Evolutionary conservation across 2,797 vertebrate genomes (phyloP).

Genomic region (Siniperca obscura): DNA sequence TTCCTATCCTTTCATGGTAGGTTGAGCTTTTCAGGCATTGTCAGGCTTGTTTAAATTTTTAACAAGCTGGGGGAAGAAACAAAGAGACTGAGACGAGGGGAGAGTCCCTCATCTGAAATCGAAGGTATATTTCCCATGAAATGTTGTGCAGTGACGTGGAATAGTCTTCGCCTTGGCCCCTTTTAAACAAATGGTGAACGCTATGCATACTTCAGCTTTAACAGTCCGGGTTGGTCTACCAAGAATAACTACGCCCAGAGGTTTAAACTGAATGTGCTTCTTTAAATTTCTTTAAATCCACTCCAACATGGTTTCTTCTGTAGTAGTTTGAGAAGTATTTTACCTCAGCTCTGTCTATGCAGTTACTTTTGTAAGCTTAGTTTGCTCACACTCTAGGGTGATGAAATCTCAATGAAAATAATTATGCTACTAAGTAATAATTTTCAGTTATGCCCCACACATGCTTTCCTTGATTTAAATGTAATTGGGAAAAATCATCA

Average conservation of each 20-base stretch:
- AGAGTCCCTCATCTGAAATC: constrained; percentile 70
- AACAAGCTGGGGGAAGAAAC: constrained; percentile 74
- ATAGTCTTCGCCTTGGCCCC: constrained; percentile 63
- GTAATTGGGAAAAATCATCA: constrained; percentile 68
- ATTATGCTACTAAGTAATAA: constrained; percentile 59
- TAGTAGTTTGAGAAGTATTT: constrained; percentile 26
- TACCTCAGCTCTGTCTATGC: constrained; percentile 2
- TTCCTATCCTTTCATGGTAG: constrained; percentile 79
- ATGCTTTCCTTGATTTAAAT: constrained; percentile 65
- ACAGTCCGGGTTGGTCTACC: constrained; percentile 45
- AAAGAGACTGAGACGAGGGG: constrained; percentile 70
- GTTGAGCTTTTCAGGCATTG: constrained; percentile 81
- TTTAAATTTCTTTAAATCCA: constrained; percentile 52
- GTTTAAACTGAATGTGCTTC: constrained; percentile 52
- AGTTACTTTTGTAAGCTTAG: constrained; percentile 23
- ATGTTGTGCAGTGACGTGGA: constrained; percentile 76
- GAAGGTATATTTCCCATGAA: constrained; percentile 81
- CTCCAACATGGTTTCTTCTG: constrained; percentile 18
- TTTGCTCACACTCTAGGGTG: constrained; percentile 40
- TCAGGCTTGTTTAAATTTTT: constrained; percentile 84
- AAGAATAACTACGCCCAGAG: constrained; percentile 72
- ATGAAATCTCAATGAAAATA: constrained; percentile 54
- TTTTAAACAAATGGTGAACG: constrained; percentile 65
- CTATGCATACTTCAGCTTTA: constrained; percentile 55
- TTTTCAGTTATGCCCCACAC: constrained; percentile 50